Base-by-base conservation (phyloP, 2,888 invertebrate species). In the Caprella mutica region DNA sequence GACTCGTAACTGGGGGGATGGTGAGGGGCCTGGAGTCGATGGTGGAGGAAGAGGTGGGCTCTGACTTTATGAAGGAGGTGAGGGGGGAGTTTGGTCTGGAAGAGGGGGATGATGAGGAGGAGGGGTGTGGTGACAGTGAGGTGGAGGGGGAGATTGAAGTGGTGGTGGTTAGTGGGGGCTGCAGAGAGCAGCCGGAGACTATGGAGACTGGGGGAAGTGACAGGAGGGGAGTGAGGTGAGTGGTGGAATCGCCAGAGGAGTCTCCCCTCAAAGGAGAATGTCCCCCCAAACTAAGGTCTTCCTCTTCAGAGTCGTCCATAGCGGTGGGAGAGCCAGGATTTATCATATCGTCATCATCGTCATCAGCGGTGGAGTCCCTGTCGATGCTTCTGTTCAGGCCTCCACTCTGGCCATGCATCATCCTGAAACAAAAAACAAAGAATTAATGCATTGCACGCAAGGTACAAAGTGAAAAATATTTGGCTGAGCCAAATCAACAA, bases 321-420 rank as follows among this genome's bases (percentile, higher is more conserved):
- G 51, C 44, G 39, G 56, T 63, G n/a, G 63, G 63, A 14, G 59
- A 59, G 24, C 63, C 63, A 3, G 63, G 63, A 52, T 63, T 59
- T 54, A 63, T 63, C 40, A 63, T 59, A 39, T 63, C 63, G 29
- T 62, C 61, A 24, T 61, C 61, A 33, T 63, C 63, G 17, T 55
- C 55, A 39, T 63, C 63, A n/a, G 30, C 48, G 5, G 48, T 48
- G 12, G 48, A 48, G 48, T 48, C 48, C 6, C 48, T 27, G 30
- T 48, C 48, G 17, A 21, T 27, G 30, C 48, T 48, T 8, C 48
- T 27, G 27, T 30, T 30, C 30, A 44, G 26, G 4, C 29, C 29
- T 2, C 29, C 29, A 27, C 29, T 30, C 30, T 48, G 48, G 17
- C 48, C 48, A 30, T 30, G 48, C 48, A 48, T 48, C 48, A 48